A percentile compares a stretch with the other conserved stretches of the same genome.
These are phyloP conservation scores for Coremacera marginata DNA, from an alignment of 2,888 invertebrate genomes.

Conservation along the genomic window DNA sequence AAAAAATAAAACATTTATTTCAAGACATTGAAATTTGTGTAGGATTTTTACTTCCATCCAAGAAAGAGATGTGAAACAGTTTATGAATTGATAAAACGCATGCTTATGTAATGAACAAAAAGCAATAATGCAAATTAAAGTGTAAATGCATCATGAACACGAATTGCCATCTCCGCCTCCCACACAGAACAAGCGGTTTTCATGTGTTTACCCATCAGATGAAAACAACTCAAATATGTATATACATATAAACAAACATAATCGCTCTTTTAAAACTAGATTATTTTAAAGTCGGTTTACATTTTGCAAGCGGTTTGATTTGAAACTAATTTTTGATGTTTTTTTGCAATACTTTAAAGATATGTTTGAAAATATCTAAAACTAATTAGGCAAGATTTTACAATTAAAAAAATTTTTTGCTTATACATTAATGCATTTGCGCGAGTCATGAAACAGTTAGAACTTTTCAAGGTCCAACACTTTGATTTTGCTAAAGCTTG, in stretches of 20 bases:
- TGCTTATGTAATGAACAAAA: constrained; percentile 20
- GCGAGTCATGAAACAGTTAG: too few species aligned
- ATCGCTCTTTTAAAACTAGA: neutral
- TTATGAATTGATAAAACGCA: neutral
- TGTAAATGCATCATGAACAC: too few species aligned
- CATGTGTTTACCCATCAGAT: neutral
- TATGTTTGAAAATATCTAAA: too few species aligned
- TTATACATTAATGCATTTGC: too few species aligned
- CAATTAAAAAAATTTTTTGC: too few species aligned
- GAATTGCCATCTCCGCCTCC: neutral
- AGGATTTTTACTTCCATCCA: neutral
- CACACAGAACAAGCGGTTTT: neutral
- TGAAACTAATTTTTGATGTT: neutral
- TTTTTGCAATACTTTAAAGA: too few species aligned
- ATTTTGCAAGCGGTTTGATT: neutral
- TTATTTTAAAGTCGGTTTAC: neutral
- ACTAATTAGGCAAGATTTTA: too few species aligned
- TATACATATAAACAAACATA: neutral
- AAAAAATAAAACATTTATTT: neutral
- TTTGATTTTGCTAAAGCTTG: neutral
- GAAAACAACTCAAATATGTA: neutral
- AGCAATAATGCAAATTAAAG: neutral
- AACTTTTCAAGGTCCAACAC: too few species aligned
- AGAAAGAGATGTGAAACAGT: neutral
- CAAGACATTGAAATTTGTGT: neutral